Percentiles rank a stretch among this genome's conserved stretches.
Evolutionary conservation across 2,797 vertebrate genomes (phyloP).

Genomic region (Sphenodon punctatus): DNA sequence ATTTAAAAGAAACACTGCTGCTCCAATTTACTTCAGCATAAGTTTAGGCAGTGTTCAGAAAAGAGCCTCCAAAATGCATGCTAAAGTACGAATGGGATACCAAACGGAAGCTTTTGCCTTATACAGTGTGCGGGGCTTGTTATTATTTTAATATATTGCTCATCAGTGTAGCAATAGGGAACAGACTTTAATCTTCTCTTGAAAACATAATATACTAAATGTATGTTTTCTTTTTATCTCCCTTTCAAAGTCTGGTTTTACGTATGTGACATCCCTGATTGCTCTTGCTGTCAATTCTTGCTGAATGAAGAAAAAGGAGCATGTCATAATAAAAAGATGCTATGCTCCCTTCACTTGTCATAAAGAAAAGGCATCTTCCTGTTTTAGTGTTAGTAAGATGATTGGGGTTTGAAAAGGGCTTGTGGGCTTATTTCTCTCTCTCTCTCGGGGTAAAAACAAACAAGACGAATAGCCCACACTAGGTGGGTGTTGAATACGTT

Average conservation of each 20-base stretch:
- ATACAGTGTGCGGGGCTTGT: neutral
- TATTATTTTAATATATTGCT: neutral
- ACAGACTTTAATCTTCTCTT: constrained; percentile 1
- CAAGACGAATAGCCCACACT: too few relatives aligned
- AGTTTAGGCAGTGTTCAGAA: constrained; percentile 61
- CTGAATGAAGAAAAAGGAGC: constrained; percentile 5
- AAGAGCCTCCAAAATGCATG: constrained; percentile 33
- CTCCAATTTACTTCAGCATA: constrained; percentile 64
- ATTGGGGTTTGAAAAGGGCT: neutral
- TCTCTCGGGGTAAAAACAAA: too few relatives aligned
- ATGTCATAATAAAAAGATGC: constrained; percentile 1
- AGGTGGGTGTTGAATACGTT: too few relatives aligned
- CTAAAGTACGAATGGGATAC: neutral
- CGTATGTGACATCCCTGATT: neutral
- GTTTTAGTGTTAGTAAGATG: neutral
- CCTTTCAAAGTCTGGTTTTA: neutral
- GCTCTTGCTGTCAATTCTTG: constrained; percentile 27
- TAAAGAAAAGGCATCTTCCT: neutral
- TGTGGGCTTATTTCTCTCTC: neutral
- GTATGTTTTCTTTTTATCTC: neutral
- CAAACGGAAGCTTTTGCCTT: constrained; percentile 4
- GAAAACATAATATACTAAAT: neutral
- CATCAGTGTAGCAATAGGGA: neutral
- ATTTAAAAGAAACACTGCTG: constrained; percentile 68
- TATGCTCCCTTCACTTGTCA: neutral